Conservation (phyloP, 2,113 vertebrate genomes). For the Cercopithecus mona region DNA sequence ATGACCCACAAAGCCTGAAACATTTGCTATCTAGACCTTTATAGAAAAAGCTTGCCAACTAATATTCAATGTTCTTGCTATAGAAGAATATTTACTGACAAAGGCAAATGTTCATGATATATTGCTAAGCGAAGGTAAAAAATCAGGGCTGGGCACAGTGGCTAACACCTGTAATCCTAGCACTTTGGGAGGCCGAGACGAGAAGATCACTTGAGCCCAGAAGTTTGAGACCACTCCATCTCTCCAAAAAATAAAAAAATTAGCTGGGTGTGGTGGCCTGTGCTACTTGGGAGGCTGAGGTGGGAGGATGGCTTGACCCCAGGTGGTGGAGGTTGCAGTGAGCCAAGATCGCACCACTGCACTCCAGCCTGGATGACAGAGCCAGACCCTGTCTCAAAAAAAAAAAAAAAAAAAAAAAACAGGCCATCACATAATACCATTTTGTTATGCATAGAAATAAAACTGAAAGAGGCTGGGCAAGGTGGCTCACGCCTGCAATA, state of each 20-base stretch:
- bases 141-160: background rate
- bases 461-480: background rate
- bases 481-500: too few relatives aligned
- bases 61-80: background rate
- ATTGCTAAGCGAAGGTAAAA: background rate
- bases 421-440: background rate
- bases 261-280: background rate
- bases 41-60: background rate
- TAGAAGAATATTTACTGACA: conserved; percentile 1
- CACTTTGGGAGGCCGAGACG: background rate
- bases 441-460: background rate
- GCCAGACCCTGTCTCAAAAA: too few relatives aligned
- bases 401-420: background rate
- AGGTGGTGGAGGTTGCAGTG: too few relatives aligned
- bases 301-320: too few relatives aligned
- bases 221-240: background rate
- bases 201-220: background rate
- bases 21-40: background rate
- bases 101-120: background rate
- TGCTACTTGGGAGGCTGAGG: too few relatives aligned
- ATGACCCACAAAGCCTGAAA: background rate
- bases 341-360: too few relatives aligned
- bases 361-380: too few relatives aligned
- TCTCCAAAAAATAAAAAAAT: background rate
- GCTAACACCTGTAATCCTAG: background rate